These are phyloP conservation scores for Psylliodes chrysocephalus DNA, from an alignment of 2,888 invertebrate genomes.

Conservation along the genomic window DNA sequence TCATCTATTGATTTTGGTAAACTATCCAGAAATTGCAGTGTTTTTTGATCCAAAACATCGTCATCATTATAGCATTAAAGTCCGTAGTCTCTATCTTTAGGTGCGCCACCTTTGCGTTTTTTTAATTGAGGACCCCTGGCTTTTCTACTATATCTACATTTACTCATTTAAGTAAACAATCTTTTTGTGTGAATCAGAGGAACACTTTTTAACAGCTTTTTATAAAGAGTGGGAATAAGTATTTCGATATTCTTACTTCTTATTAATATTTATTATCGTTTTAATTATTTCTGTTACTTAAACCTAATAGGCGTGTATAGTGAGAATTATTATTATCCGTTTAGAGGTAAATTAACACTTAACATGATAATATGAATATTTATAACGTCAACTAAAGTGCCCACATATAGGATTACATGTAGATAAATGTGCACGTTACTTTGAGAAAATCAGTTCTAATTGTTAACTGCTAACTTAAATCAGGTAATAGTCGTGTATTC, in stretches of 20 bases:
- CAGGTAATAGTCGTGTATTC: neutral
- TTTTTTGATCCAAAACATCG: too few relatives aligned
- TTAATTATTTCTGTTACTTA: neutral
- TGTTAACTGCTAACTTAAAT: neutral
- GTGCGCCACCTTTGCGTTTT: too few relatives aligned
- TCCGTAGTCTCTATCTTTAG: too few relatives aligned
- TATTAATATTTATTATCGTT: constrained; percentile 1
- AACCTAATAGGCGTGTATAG: neutral
- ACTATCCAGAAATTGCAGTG: too few relatives aligned
- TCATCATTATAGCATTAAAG: too few relatives aligned
- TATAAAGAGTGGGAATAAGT: neutral
- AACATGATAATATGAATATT: constrained; percentile 9
- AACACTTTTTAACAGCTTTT: neutral
- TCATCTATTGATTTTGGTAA: too few relatives aligned
- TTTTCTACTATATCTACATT: too few relatives aligned
- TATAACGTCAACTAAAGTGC: neutral
- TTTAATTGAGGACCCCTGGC: too few relatives aligned
- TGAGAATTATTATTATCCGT: constrained; percentile 7
- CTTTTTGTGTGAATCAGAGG: too few relatives aligned
- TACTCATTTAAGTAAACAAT: too few relatives aligned
- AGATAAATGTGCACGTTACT: neutral
- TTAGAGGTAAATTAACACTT: constrained; percentile 3
- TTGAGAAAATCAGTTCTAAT: constrained; percentile 2
- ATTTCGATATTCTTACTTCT: neutral
- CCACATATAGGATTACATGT: constrained; percentile 9